Conservation (phyloP, 64 coral and sea anemone species). For the Pocillopora damicornis region DNA sequence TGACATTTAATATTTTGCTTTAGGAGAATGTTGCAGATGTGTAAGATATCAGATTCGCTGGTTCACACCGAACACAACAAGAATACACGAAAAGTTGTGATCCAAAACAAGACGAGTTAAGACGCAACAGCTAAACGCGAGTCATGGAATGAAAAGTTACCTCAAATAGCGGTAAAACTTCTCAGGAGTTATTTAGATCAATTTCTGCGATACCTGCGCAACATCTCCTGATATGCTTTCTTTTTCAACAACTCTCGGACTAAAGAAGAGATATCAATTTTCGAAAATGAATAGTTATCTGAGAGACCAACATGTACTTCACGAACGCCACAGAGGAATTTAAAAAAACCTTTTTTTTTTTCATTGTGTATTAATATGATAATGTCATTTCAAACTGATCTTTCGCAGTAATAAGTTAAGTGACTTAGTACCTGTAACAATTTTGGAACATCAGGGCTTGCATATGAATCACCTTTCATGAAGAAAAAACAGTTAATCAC, state of each 20-base stretch:
- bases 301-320: background rate
- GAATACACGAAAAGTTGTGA: background rate
- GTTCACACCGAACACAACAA: background rate
- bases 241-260: too few species aligned
- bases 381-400: background rate
- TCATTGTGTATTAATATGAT: background rate
- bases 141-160: background rate
- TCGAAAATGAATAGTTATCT: background rate
- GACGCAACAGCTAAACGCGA: background rate
- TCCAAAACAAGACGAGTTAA: background rate
- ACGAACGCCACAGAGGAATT: background rate
- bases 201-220: too few species aligned
- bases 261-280: too few species aligned
- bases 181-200: too few species aligned
- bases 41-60: background rate
- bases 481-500: background rate
- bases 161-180: too few species aligned
- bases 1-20: background rate
- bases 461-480: background rate
- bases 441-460: background rate
- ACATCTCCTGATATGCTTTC: too few species aligned
- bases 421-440: background rate
- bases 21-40: background rate
- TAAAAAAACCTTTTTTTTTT: background rate
- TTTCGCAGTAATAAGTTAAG: background rate